These are phyloP conservation scores for Lasioglossum baleicum DNA, from an alignment of 1,140 invertebrate genomes.

Conservation along the genomic window DNA sequence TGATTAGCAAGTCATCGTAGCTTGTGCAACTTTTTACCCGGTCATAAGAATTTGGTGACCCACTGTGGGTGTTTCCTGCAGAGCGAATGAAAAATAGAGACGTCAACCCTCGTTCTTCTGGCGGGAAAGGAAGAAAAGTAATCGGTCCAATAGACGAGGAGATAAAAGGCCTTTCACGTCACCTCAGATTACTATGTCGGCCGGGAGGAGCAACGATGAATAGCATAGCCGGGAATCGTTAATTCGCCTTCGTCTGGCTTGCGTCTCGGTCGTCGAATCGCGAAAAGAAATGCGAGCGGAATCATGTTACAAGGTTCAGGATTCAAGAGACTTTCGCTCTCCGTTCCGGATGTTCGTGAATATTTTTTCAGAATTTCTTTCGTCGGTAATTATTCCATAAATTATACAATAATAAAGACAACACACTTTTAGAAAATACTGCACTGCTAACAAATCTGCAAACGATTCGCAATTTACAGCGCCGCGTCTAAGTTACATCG, in stretches of 20 bases:
- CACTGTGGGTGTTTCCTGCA: not conserved
- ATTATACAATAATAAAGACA: too few species aligned
- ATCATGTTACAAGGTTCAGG: not conserved
- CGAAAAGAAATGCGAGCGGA: not conserved
- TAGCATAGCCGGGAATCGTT: not conserved
- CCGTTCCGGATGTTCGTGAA: not conserved
- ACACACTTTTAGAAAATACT: too few species aligned
- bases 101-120: not conserved
- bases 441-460: too few species aligned
- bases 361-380: too few species aligned
- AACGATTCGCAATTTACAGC: too few species aligned
- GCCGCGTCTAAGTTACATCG: too few species aligned
- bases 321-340: not conserved
- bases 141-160: not conserved
- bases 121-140: not conserved
- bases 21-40: too few species aligned
- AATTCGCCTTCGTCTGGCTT: not conserved
- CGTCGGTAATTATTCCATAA: too few species aligned
- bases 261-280: too few species aligned
- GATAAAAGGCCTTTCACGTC: slow-evolving; percentile 7
- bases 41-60: too few species aligned
- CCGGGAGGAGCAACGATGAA: not conserved
- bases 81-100: not conserved
- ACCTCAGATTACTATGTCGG: not conserved
- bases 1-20: too few species aligned